phyloP scores from a whole-genome alignment of 2,888 invertebrate species.

The Trachelus stipa region DNA sequence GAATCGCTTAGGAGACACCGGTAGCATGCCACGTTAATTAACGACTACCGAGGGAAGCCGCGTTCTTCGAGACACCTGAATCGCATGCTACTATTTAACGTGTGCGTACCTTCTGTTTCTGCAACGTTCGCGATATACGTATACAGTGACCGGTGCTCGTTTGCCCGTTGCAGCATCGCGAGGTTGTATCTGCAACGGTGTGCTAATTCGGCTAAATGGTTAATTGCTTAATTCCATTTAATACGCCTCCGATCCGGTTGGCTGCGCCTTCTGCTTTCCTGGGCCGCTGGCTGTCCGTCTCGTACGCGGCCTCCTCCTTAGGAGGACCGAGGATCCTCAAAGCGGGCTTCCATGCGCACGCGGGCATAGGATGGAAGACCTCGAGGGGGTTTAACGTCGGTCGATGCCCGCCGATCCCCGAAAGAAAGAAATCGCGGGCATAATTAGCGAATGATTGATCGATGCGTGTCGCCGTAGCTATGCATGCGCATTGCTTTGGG shows the following conservation, averaged over 20 bases:
- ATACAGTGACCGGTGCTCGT: neutral
- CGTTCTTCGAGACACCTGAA: neutral
- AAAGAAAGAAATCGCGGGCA: constrained; percentile 63
- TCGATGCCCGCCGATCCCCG: constrained; percentile 50
- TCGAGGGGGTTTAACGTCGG: constrained; percentile 30
- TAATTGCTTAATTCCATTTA: constrained; percentile 64
- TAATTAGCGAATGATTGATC: constrained; percentile 66
- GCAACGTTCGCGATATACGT: neutral
- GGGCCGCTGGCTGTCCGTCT: constrained; percentile 13
- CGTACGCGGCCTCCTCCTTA: constrained; percentile 2
- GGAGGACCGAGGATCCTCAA: neutral
- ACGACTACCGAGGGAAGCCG: neutral
- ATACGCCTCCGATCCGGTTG: constrained; percentile 51
- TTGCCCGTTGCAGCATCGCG: neutral
- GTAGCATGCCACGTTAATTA: neutral
- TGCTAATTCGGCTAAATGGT: constrained; percentile 63
- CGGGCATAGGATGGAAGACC: neutral
- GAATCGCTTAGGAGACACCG: neutral
- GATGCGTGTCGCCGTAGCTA: constrained; percentile 61
- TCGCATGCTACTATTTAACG: neutral
- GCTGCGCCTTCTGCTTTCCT: constrained; percentile 32
- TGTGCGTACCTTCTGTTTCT: neutral
- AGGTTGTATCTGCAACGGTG: constrained; percentile 40
- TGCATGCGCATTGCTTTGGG: constrained; percentile 56
- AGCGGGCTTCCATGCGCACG: neutral